phyloP scores from a whole-genome alignment of 2,113 vertebrate species.

The Hemicordylus capensis region DNA sequence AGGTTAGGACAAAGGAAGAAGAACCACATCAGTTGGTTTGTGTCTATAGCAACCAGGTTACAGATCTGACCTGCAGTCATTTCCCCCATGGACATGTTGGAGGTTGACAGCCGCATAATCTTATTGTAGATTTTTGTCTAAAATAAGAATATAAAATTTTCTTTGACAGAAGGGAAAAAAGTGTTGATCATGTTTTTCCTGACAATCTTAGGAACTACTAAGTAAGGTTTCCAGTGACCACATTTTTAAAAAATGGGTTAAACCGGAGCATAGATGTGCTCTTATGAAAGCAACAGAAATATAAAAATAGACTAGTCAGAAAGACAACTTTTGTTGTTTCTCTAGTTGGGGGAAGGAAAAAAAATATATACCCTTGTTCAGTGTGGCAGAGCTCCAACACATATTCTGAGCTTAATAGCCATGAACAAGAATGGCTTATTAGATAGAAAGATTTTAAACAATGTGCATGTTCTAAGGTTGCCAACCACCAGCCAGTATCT shows the following conservation, averaged over 20 bases:
- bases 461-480: no score
- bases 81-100: constrained; percentile 98
- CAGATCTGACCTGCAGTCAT: constrained; percentile 97
- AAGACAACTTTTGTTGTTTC: neutral
- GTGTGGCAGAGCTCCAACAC: neutral
- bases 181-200: neutral
- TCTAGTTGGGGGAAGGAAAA: no score
- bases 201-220: neutral
- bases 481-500: no score
- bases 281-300: neutral
- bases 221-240: neutral
- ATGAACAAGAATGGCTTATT: neutral
- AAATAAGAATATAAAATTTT: constrained; percentile 45
- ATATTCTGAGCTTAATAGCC: neutral
- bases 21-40: constrained; percentile 99
- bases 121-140: constrained; percentile 99
- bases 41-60: constrained; percentile 96
- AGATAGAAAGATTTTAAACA: no score
- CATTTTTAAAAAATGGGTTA: neutral
- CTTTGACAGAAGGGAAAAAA: neutral
- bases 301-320: neutral
- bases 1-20: constrained; percentile 98
- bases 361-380: no score
- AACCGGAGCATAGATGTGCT: neutral
- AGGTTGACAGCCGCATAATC: constrained; percentile 96